Base-by-base conservation (phyloP, 2,888 invertebrate species). In the Hirtodrosophila histrioides region DNA sequence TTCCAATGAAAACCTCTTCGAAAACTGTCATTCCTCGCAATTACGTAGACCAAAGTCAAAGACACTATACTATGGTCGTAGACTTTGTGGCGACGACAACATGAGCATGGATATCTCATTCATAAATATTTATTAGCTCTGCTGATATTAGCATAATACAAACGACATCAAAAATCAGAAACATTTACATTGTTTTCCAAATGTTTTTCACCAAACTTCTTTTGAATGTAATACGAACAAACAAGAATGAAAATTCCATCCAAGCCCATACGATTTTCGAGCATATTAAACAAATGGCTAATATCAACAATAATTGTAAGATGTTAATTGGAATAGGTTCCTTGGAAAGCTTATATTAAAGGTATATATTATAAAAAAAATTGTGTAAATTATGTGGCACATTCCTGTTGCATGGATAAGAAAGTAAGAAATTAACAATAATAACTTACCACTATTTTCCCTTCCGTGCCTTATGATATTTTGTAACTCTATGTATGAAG, bases 11-110 rank as follows among this genome's bases (percentile, higher is more conserved):
- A 78, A 66, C 35, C 51, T 10, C 45, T 45, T 45, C 56, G 3
- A 51, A 44, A 71, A 54, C 66, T 37, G 61, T 71, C 51, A 57
- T 55, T 73, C 55, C 31, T 17, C 63, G 33, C 60, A 54, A 51
- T 51, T 53, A 63, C 41, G 40, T 31, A 31, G 31, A 31, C 35
- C 17, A 23, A 29, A 40, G 40, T 39, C 23, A 17, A 24, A 54
- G 48, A 48, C 50, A 39, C 48, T 46, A 48, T 48, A 39, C 48
- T 46, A 48, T 48, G 23, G 39, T 35, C 62, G 75, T 68, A 82
- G 82, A 82, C 82, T 53, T 36, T 68, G 66, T 82, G 82, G 82
- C 82, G 82, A 74, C 82, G 56, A 65, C 73, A 55, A 74, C 69
- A 74, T 74, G 74, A 74, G 65, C 74, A 55, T 69, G 41, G 55